Base-by-base conservation (phyloP, 2,797 vertebrate species). In the Poeciliopsis gracilis region DNA sequence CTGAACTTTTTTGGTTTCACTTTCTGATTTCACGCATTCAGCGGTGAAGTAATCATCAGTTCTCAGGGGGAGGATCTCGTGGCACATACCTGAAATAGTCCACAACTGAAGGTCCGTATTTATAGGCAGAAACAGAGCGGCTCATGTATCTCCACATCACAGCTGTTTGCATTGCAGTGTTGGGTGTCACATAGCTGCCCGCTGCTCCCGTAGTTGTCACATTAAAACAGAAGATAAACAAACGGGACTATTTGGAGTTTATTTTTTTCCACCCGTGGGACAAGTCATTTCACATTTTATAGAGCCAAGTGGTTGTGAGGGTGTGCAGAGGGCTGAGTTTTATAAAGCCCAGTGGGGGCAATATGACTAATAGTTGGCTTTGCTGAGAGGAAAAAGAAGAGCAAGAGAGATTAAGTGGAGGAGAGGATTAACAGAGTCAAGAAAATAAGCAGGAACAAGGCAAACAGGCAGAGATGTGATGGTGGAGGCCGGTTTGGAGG, bases 121-220 rank as follows among this genome's bases (percentile, higher is more conserved):
- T 95, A 95, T 95, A 95, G 93, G 90, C 77, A 0, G 90, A 88
- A 90, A 87, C 90, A 82, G 89, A 90, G 82, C 77, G 3, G 81
- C 88, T 94, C 87, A 73, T 90, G 82, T 94, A 87, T 92, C 92
- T 87, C 89, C 92, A 89, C 91, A 91, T 92, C 94, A 92, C 95
- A 95, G 95, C 95, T 95, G 95, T 92, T 91, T 89, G 91, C 92
- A 85, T 93, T 89, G 92, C 90, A 78, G 90, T 90, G 89, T 92
- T 84, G 92, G 88, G 90, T 92, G 92, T 91, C 92, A 89, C 91
- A 90, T 91, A 80, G 87, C 88, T 78, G 87, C 85, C 84, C 78
- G 74, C 49, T 88, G 84, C 92, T 92, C 77, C 83, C 78, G 90
- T 78, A 86, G 89, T 93, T 94, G 90, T 92, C 86, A 87, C 93